Conservation (phyloP, 1,140 invertebrate species). For the Drosophila insularis region DNA sequence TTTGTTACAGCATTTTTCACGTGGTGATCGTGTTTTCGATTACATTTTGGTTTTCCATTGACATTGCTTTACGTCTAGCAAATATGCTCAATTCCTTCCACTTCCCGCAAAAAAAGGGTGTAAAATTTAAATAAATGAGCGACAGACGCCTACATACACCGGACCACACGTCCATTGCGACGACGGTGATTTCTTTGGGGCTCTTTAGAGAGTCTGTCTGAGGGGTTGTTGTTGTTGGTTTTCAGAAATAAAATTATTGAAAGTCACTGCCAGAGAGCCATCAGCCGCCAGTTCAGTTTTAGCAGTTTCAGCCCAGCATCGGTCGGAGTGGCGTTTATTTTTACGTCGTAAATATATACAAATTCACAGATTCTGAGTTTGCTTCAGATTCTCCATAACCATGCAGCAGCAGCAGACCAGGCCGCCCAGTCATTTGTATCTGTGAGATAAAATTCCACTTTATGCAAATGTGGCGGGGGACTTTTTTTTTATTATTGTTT, state of each 20-base stretch:
- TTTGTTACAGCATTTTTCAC: too few relatives aligned
- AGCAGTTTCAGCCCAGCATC: neutral
- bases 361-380: constrained; percentile 41
- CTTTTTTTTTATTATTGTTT: constrained; percentile 44
- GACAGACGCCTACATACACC: constrained; percentile 16
- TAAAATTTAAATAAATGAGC: constrained; percentile 52
- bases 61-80: neutral
- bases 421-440: constrained; percentile 31
- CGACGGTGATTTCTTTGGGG: constrained; percentile 47
- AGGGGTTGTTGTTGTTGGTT: constrained; percentile 42
- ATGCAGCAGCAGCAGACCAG: neutral
- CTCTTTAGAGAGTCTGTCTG: constrained; percentile 14
- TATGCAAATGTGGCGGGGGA: constrained; percentile 76
- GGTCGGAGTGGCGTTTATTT: constrained; percentile 59
- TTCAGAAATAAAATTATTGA: constrained; percentile 77
- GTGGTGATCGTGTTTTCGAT: too few relatives aligned
- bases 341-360: constrained; percentile 80
- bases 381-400: neutral
- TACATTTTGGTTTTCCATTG: constrained; percentile 13
- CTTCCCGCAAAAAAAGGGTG: constrained; percentile 33
- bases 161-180: constrained; percentile 36
- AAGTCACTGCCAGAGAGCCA: constrained; percentile 66
- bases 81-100: neutral
- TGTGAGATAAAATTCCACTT: constrained; percentile 72
- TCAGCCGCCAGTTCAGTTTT: neutral